phyloP scores from a whole-genome alignment of 2,797 vertebrate species.

The Tragopan temminckii region DNA sequence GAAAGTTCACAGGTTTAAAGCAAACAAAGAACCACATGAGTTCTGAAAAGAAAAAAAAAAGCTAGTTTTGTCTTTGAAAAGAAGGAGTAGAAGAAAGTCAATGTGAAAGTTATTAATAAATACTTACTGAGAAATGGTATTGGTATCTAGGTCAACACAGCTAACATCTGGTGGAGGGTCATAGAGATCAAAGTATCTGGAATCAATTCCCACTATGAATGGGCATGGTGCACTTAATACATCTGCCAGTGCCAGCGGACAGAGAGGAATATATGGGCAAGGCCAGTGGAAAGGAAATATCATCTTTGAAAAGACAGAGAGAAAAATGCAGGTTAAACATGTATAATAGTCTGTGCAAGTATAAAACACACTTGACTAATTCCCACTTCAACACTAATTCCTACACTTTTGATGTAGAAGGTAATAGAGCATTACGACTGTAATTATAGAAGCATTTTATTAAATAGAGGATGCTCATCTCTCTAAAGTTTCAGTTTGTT shows the following conservation, averaged over 20 bases:
- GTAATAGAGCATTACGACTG: not conserved
- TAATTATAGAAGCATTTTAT: not conserved
- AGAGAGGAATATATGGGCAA: conserved; percentile 97
- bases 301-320: conserved; percentile 86
- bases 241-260: conserved; percentile 95
- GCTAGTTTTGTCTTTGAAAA: not conserved
- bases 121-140: conserved; percentile 99
- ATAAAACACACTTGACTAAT: not conserved
- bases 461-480: not conserved
- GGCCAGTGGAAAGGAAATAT: conserved; percentile 99
- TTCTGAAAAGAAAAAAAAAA: not conserved
- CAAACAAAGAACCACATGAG: not conserved
- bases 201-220: conserved; percentile 98
- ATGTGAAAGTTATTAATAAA: not conserved
- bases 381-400: not conserved
- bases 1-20: not conserved
- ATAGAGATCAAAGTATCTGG: conserved; percentile 97
- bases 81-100: not conserved
- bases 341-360: not conserved
- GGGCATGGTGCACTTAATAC: conserved; percentile 97
- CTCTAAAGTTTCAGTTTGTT: not conserved
- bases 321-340: conserved; percentile 8
- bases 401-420: not conserved
- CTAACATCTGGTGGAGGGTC: conserved; percentile 96
- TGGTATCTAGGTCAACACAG: conserved; percentile 98